A percentile compares a stretch with the other conserved stretches of the same genome.
Evolutionary conservation across 2,888 invertebrate genomes (phyloP).

Genomic region (Drosophila mulleri): DNA sequence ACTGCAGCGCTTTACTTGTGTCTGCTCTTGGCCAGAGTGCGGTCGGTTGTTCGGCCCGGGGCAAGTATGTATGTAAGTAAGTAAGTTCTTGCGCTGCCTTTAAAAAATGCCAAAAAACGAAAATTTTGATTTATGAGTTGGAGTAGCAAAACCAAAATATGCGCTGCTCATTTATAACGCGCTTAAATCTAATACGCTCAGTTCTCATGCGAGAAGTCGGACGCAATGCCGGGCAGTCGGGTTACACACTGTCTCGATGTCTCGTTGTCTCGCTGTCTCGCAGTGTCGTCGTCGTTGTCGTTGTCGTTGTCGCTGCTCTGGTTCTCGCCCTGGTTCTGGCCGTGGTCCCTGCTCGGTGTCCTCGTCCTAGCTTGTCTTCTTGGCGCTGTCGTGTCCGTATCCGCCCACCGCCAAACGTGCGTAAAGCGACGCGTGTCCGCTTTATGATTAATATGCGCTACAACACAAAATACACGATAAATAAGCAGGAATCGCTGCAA

Average conservation of each 20-base stretch:
- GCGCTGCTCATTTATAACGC: slow-evolving; percentile 79
- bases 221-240: slow-evolving; percentile 42
- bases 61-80: slow-evolving; percentile 36
- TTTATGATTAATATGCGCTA: slow-evolving; percentile 80
- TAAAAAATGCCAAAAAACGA: slow-evolving; percentile 74
- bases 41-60: slow-evolving; percentile 16
- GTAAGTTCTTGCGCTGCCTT: slow-evolving; percentile 58
- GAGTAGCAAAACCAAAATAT: slow-evolving; percentile 68
- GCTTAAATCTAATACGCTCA: slow-evolving; percentile 78
- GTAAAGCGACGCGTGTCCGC: slow-evolving; percentile 81
- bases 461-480: slow-evolving; percentile 77
- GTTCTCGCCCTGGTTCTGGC: slow-evolving; percentile 4
- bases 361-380: slow-evolving; percentile 60
- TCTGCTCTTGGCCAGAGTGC: slow-evolving; percentile 8
- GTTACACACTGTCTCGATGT: slow-evolving; percentile 49
- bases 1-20: neutral
- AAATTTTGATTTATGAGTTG: slow-evolving; percentile 76
- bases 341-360: slow-evolving; percentile 4
- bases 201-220: slow-evolving; percentile 57
- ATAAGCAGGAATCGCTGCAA: slow-evolving; percentile 44
- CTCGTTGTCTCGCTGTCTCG: slow-evolving; percentile 21
- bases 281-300: slow-evolving; percentile 6
- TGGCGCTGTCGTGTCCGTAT: slow-evolving; percentile 60
- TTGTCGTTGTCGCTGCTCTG: neutral
- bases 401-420: slow-evolving; percentile 76